A percentile compares a stretch with the other conserved stretches of the same genome.
Evolutionary conservation across 1,140 invertebrate genomes (phyloP).

Genomic region (Drosophila orena): DNA sequence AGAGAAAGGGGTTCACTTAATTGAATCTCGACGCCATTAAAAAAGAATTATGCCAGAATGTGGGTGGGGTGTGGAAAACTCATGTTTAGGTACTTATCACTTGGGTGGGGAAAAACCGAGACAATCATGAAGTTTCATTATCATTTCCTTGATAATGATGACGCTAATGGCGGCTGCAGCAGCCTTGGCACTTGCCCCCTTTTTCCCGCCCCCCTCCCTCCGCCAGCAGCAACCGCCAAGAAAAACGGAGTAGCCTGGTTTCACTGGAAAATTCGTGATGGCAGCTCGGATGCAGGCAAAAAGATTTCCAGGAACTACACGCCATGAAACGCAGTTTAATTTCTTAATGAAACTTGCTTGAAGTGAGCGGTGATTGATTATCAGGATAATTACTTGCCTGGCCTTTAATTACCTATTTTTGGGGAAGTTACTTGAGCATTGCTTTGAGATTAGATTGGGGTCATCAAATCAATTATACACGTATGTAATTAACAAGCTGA

Average conservation of each 20-base stretch:
- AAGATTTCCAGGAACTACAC: constrained; percentile 29
- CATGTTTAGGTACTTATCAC: constrained; percentile 54
- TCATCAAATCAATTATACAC: background rate
- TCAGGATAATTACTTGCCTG: constrained; percentile 25
- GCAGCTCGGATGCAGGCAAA: constrained; percentile 16
- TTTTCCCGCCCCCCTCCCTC: too few species aligned
- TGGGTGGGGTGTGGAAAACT: constrained; percentile 15
- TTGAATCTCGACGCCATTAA: constrained; percentile 79
- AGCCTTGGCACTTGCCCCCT: constrained; percentile 17
- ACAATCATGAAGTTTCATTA: constrained; percentile 62
- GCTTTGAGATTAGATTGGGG: background rate
- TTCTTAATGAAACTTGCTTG: constrained; percentile 26
- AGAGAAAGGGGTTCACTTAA: constrained; percentile 67
- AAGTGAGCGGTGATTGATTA: constrained; percentile 37
- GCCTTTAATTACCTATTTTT: constrained; percentile 4
- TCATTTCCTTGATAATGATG: constrained; percentile 45
- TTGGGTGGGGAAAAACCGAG: constrained; percentile 2
- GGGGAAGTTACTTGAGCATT: constrained; percentile 1
- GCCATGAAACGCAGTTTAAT: constrained; percentile 34
- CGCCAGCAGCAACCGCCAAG: constrained; percentile 27
- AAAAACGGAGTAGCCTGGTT: constrained; percentile 30
- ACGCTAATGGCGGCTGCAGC: constrained; percentile 69
- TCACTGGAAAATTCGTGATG: background rate
- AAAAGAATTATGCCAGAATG: constrained; percentile 63
- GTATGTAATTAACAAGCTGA: background rate